A percentile compares a stretch with the other conserved stretches of the same genome.
Conservation (phyloP, 2,797 vertebrate genomes). For the Mallotus villosus region DNA sequence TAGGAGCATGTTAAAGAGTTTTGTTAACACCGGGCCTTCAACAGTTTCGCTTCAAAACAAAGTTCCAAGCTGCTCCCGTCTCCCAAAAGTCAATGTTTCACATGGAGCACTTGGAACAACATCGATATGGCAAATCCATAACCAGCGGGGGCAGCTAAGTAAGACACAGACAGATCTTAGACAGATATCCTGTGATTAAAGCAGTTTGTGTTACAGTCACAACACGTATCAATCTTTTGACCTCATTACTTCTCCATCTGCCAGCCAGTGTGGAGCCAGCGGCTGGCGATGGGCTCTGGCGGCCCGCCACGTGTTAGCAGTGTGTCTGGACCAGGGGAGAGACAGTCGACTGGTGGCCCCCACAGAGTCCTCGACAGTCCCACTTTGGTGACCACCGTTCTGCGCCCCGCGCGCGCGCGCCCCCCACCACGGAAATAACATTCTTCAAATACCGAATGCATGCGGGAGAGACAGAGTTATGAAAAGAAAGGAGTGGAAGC, state of each 20-base stretch:
- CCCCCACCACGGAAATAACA: constrained; percentile 4
- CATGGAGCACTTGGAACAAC: neutral
- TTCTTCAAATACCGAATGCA: constrained; percentile 7
- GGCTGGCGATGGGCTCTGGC: neutral
- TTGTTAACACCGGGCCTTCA: neutral
- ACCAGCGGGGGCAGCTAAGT: neutral
- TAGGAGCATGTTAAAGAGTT: neutral
- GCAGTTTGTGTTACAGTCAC: neutral
- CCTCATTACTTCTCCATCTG: constrained; percentile 10
- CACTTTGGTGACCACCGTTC: neutral
- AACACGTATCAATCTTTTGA: constrained; percentile 8
- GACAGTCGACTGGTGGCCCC: neutral
- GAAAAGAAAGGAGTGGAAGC: neutral
- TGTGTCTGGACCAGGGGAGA: neutral
- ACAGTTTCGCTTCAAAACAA: neutral
- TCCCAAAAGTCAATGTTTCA: neutral
- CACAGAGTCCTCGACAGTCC: neutral
- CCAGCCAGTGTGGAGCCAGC: neutral
- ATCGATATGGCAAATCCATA: neutral
- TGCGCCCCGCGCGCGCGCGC: no score
- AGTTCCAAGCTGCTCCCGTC: neutral
- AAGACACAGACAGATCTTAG: neutral
- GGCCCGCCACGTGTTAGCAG: neutral
- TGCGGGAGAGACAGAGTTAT: neutral
- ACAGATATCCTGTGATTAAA: constrained; percentile 11